These are phyloP conservation scores for Thunnus maccoyii DNA, from an alignment of 2,113 vertebrate species.

Conservation along the genomic window DNA sequence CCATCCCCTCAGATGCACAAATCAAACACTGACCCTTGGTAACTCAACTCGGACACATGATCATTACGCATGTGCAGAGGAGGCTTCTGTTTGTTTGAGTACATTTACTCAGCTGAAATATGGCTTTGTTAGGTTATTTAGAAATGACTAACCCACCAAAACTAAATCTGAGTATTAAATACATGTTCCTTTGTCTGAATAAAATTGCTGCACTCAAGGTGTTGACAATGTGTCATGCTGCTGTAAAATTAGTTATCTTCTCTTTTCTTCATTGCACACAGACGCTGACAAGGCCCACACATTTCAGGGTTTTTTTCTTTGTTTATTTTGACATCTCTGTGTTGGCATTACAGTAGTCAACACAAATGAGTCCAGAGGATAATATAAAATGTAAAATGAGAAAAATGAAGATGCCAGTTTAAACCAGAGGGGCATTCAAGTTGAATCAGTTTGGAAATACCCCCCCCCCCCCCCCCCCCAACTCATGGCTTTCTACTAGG, in stretches of 20 bases:
- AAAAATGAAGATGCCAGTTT: conserved; percentile 27
- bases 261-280: conserved; percentile 19
- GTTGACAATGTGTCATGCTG: neutral
- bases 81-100: neutral
- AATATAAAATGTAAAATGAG: conserved; percentile 16
- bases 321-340: conserved; percentile 5
- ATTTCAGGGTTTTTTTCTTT: neutral
- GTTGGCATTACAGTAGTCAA: conserved; percentile 6
- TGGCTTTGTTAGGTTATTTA: conserved; percentile 12
- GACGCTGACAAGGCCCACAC: neutral
- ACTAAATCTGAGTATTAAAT: neutral
- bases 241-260: conserved; percentile 11
- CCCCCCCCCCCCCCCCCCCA: neutral
- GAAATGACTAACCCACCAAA: neutral
- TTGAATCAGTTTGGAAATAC: neutral
- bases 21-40: conserved; percentile 26
- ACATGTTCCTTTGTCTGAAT: conserved; percentile 1
- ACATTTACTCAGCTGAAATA: conserved; percentile 5
- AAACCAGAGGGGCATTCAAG: conserved; percentile 2
- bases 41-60: conserved; percentile 13
- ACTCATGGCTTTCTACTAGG: neutral
- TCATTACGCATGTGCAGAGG: conserved; percentile 32
- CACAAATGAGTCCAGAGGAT: neutral
- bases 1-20: conserved; percentile 10
- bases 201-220: neutral